These are phyloP conservation scores for Vombatus ursinus DNA, from an alignment of 2,113 vertebrate genomes.

Conservation along the genomic window DNA sequence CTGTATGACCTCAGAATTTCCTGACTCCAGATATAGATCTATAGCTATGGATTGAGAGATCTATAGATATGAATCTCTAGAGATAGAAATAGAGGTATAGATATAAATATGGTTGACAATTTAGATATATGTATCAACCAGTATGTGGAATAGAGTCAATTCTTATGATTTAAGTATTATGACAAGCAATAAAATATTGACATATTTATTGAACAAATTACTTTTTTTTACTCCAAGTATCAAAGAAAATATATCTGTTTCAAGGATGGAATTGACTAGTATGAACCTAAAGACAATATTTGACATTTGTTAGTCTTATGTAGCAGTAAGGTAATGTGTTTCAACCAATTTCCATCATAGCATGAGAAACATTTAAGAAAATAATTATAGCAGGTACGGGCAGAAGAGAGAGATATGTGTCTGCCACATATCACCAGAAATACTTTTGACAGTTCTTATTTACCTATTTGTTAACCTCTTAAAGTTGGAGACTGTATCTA, in stretches of 20 bases:
- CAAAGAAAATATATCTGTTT: slow-evolving; percentile 18
- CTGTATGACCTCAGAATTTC: background rate
- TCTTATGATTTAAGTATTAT: slow-evolving; percentile 47
- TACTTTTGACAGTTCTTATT: slow-evolving; percentile 52
- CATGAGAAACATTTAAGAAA: slow-evolving; percentile 57
- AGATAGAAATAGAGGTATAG: background rate
- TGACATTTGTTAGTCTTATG: slow-evolving; percentile 61
- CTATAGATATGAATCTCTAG: background rate
- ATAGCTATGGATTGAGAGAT: background rate
- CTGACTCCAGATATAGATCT: background rate
- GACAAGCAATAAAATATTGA: slow-evolving; percentile 54
- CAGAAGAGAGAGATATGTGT: slow-evolving; percentile 9
- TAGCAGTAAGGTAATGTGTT: slow-evolving; percentile 65
- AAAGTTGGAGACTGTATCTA: slow-evolving; percentile 39
- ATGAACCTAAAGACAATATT: slow-evolving; percentile 57
- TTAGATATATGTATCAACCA: background rate
- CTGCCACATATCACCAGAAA: slow-evolving; percentile 27
- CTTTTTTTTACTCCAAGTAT: background rate
- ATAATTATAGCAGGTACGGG: slow-evolving; percentile 42
- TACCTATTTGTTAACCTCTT: slow-evolving; percentile 41
- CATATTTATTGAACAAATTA: slow-evolving; percentile 18
- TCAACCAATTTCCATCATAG: slow-evolving; percentile 34
- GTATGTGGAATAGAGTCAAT: slow-evolving; percentile 41
- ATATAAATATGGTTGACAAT: background rate
- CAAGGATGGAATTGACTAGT: slow-evolving; percentile 50